Percentiles rank a stretch among this genome's conserved stretches.
Evolutionary conservation across 2,113 vertebrate genomes (phyloP).

Genomic region (Cavia aperea): DNA sequence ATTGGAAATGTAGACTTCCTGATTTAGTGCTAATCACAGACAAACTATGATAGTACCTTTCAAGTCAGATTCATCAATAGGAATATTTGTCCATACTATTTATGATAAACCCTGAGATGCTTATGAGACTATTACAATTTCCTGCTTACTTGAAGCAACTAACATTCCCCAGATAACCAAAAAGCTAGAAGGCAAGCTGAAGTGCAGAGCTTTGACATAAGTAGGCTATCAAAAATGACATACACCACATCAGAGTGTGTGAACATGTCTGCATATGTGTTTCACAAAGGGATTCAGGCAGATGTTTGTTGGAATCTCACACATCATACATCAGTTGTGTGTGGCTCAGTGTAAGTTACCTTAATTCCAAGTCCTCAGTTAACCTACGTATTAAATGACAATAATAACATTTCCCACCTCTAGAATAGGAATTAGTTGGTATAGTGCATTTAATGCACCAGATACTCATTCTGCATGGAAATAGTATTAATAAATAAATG

Average conservation of each 20-base stretch:
- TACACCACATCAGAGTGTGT: background rate
- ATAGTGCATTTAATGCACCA: background rate
- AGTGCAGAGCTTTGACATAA: background rate
- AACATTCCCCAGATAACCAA: slow-evolving; percentile 20
- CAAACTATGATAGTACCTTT: background rate
- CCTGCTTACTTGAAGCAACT: background rate
- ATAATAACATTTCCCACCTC: background rate
- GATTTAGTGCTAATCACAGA: background rate
- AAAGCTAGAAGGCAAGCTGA: background rate
- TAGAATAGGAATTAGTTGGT: background rate
- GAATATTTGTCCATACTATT: background rate
- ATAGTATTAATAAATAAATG: background rate
- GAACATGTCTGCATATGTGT: background rate
- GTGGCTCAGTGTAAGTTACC: background rate
- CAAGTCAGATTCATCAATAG: background rate
- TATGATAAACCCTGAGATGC: background rate
- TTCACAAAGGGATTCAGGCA: background rate
- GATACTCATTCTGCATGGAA: background rate
- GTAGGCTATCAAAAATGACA: background rate
- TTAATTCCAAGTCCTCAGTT: background rate
- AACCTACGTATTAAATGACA: background rate
- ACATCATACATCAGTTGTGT: background rate
- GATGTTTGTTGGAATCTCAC: background rate
- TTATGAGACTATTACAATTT: background rate
- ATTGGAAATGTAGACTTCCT: background rate